Evolutionary conservation across 1,140 invertebrate species (phyloP), one percentile per base, ranked within the genome.

Genomic region (Carcinoscorpius rotundicauda): DNA sequence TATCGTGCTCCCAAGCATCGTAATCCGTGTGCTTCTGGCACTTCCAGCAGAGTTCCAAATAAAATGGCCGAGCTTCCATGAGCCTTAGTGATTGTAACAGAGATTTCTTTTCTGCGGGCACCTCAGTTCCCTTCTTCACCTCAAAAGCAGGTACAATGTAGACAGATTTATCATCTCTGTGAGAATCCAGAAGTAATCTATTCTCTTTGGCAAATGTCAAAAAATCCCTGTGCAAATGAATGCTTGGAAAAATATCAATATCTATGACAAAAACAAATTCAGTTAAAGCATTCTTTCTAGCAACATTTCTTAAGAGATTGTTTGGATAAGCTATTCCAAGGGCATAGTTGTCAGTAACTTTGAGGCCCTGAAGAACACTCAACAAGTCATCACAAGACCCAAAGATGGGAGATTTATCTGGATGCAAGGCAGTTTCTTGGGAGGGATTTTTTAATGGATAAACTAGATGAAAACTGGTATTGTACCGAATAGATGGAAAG

Each of bases 121-220:
- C 65, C 10, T 59, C 64, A 6, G 71, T 66, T 49, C 68, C 69
- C 65, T 74, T 71, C 67, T 76, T 74, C 5, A 77, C 73, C 73
- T 85, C 83, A 75, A 83, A 85, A 4, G 77, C 77, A 64, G 83
- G 83, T n/a, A 85, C 75, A 9, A 85, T 81, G 75, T 77, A 84
- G 4, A 81, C 82, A 53, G 76, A 76, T 67, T 78, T 78, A 49
- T 78, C 74, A 53, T 78, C 73, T 56, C 66, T 65, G 52, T 66
- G 56, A 10, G 57, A 51, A 52, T 72, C 67, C 50, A 62, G 55
- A 66, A 74, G 72, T 48, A 74, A 65, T 52, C 63, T 62, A 57
- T 73, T 72, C 60, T 62, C 62, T 55, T 67, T 56, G 3, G 74
- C 72, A 72, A 79, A 78, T 9, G 73, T 69, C 29, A 74, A 58